A percentile compares a stretch with the other conserved stretches of the same genome.
These are phyloP conservation scores for Pterocles gutturalis DNA, from an alignment of 2,113 vertebrate genomes.

Conservation along the genomic window DNA sequence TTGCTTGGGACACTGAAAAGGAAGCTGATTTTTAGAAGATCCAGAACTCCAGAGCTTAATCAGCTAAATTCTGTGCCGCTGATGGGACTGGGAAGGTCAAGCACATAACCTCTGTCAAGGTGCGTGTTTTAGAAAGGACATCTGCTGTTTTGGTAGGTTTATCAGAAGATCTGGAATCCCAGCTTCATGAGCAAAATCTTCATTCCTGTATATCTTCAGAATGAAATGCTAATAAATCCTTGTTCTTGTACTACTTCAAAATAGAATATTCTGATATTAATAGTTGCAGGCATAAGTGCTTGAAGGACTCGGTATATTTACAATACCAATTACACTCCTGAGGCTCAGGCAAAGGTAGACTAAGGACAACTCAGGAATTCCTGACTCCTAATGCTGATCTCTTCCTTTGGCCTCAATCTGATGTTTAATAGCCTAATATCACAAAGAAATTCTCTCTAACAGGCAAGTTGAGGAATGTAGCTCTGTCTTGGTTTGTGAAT, in stretches of 20 bases:
- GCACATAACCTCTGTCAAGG: neutral
- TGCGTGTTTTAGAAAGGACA: neutral
- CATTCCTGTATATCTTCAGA: neutral
- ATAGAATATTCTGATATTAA: neutral
- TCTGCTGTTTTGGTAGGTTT: neutral
- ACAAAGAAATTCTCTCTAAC: neutral
- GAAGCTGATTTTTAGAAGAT: neutral
- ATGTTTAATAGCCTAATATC: neutral
- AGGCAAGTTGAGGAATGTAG: neutral
- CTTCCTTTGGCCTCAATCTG: neutral
- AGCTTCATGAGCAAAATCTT: neutral
- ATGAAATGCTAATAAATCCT: neutral
- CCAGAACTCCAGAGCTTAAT: neutral
- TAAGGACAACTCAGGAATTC: neutral
- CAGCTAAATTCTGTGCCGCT: neutral
- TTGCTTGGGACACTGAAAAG: neutral
- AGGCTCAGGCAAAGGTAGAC: neutral
- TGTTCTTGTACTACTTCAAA: neutral
- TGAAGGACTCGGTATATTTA: neutral
- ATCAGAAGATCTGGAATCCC: neutral
- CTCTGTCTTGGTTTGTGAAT: neutral
- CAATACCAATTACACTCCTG: neutral
- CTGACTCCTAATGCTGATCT: neutral
- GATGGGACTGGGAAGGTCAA: neutral
- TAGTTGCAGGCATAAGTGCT: neutral